These are phyloP conservation scores for Oreotrochilus melanogaster DNA, from an alignment of 2,113 vertebrate species.

Conservation along the genomic window DNA sequence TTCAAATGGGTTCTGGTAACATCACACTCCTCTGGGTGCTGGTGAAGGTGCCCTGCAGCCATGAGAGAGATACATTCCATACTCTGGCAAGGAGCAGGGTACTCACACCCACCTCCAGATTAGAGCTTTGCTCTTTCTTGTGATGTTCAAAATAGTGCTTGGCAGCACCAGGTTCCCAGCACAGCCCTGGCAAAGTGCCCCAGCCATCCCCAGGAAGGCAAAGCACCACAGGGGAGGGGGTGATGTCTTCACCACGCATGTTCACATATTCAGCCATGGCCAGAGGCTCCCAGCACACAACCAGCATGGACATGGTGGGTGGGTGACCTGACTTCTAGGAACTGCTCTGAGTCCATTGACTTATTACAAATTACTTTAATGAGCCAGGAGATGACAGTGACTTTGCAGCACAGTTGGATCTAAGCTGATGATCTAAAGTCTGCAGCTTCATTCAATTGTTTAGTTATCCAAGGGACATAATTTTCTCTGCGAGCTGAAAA, in stretches of 20 bases:
- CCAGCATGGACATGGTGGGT: background rate
- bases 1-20: background rate
- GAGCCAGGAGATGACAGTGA: background rate
- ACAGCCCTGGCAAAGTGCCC: background rate
- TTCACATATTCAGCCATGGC: accelerated
- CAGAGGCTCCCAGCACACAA: background rate
- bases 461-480: background rate
- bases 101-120: background rate
- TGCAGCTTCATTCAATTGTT: background rate
- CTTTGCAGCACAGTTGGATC: background rate
- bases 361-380: background rate
- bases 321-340: background rate
- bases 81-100: background rate
- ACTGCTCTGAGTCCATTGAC: background rate
- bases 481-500: background rate
- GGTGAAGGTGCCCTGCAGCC: background rate
- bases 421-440: background rate
- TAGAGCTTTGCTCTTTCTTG: background rate
- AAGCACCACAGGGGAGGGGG: background rate
- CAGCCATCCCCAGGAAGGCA: background rate
- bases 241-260: background rate
- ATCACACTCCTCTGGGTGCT: background rate
- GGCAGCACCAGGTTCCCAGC: background rate
- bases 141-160: background rate
- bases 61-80: background rate